Evolutionary conservation across 2,888 invertebrate species (phyloP).

Genomic region (Imbricaverruca yamaguchii): DNA sequence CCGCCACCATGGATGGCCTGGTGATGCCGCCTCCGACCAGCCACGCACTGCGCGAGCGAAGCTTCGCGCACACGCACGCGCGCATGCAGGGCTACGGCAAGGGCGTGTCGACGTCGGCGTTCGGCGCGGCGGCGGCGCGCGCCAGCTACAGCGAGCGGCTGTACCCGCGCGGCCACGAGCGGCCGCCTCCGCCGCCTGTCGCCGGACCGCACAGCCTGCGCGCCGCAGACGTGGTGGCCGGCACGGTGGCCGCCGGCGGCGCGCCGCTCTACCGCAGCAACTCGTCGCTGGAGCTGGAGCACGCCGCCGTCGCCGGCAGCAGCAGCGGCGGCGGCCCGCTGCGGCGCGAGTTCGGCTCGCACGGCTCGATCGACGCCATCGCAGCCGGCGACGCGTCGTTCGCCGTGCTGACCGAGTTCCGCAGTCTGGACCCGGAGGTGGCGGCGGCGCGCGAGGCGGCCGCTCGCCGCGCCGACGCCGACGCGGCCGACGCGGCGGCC

Average conservation of each 20-base stretch:
- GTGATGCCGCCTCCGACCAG: conserved; percentile 3
- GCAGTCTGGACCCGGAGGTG: conserved; percentile 22
- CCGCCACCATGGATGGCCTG: neutral
- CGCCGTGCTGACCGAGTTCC: conserved; percentile 21
- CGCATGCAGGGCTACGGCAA: neutral
- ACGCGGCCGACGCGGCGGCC: neutral
- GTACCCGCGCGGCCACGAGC: conserved; percentile 24
- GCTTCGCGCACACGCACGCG: neutral
- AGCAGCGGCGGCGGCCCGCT: conserved; percentile 30
- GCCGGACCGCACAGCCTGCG: neutral
- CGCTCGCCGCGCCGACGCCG: neutral
- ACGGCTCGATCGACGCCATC: conserved; percentile 75
- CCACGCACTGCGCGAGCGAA: neutral
- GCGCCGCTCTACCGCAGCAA: conserved; percentile 64
- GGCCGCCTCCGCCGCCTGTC: neutral
- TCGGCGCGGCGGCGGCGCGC: conserved; percentile 28
- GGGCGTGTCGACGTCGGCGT: neutral
- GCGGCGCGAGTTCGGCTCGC: conserved; percentile 81
- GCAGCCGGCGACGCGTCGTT: conserved; percentile 22
- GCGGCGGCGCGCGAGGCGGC: conserved; percentile 13
- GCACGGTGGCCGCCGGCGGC: neutral
- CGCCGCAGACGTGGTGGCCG: conserved; percentile 4
- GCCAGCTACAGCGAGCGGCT: conserved; percentile 30
- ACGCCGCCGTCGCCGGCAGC: no score
- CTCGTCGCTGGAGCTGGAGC: conserved; percentile 73